These are phyloP conservation scores for Asteroscopus sphinx DNA, from an alignment of 2,888 invertebrate species.

Conservation along the genomic window DNA sequence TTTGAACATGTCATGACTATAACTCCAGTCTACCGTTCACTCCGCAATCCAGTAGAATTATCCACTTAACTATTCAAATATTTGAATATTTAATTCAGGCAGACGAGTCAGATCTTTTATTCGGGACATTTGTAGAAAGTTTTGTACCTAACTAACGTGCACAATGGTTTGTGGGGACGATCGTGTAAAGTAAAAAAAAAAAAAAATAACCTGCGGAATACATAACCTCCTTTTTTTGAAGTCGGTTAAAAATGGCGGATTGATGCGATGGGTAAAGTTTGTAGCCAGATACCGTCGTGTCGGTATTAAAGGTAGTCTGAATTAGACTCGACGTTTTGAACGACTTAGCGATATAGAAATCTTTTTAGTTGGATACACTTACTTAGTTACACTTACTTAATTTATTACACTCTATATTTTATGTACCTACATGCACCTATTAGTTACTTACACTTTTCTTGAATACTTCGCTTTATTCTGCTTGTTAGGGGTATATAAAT, in stretches of 20 bases:
- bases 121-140: slow-evolving; percentile 7
- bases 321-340: background rate
- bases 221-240: slow-evolving; percentile 1
- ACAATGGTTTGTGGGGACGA: slow-evolving; percentile 1
- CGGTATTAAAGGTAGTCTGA: background rate
- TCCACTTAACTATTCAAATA: slow-evolving; percentile 14
- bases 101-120: slow-evolving; percentile 9
- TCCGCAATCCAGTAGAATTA: slow-evolving; percentile 16
- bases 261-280: slow-evolving; percentile 34
- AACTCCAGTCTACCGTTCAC: slow-evolving; percentile 14
- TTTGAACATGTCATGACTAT: slow-evolving; percentile 4
- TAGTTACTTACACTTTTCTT: too few species aligned
- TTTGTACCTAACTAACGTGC: slow-evolving; percentile 11
- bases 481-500: too few species aligned
- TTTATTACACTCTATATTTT: too few species aligned
- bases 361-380: background rate
- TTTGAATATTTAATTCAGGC: slow-evolving; percentile 9
- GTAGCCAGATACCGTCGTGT: slow-evolving; percentile 5
- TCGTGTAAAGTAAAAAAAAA: background rate
- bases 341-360: background rate
- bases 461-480: too few species aligned
- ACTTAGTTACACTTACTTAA: too few species aligned
- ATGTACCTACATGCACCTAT: too few species aligned
- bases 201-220: too few species aligned
- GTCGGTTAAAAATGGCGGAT: slow-evolving; percentile 31